Percentiles rank a stretch among this genome's conserved stretches.
phyloP scores from a whole-genome alignment of 2,113 vertebrate genomes.

The Balaenoptera acutorostrata region DNA sequence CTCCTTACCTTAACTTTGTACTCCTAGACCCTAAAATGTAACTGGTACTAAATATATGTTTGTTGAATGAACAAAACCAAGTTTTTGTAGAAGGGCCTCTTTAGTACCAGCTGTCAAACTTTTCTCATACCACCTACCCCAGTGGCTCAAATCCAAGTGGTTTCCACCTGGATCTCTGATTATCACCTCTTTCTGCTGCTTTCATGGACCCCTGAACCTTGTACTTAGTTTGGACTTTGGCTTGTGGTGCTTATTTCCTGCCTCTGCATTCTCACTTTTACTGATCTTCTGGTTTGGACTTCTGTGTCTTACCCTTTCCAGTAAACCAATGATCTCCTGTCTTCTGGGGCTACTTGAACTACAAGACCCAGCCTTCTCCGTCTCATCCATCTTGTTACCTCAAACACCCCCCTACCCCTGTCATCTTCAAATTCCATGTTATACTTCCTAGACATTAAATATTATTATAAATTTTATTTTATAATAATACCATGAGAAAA shows the following conservation, averaged over 20 bases:
- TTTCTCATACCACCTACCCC: not conserved
- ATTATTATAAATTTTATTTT: not conserved
- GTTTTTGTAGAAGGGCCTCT: not conserved
- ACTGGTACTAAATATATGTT: not conserved
- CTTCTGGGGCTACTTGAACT: not conserved
- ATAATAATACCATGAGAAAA: constrained; percentile 16
- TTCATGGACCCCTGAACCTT: not conserved
- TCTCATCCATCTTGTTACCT: not conserved
- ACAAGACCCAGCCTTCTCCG: not conserved
- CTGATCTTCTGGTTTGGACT: not conserved
- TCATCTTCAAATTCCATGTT: not conserved
- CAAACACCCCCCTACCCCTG: not conserved
- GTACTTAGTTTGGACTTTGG: not conserved
- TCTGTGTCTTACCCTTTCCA: not conserved
- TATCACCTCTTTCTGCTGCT: not conserved
- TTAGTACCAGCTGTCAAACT: not conserved
- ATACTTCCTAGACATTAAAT: not conserved
- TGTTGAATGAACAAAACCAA: not conserved
- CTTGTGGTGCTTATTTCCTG: not conserved
- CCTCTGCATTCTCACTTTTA: not conserved
- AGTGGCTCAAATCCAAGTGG: not conserved
- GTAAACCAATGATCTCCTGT: not conserved
- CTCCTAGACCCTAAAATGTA: not conserved
- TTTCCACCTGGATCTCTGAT: not conserved
- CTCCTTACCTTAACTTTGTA: not conserved